These are phyloP conservation scores for Palythoa grandis DNA, from an alignment of 92 coral and sea anemone species.

Conservation along the genomic window DNA sequence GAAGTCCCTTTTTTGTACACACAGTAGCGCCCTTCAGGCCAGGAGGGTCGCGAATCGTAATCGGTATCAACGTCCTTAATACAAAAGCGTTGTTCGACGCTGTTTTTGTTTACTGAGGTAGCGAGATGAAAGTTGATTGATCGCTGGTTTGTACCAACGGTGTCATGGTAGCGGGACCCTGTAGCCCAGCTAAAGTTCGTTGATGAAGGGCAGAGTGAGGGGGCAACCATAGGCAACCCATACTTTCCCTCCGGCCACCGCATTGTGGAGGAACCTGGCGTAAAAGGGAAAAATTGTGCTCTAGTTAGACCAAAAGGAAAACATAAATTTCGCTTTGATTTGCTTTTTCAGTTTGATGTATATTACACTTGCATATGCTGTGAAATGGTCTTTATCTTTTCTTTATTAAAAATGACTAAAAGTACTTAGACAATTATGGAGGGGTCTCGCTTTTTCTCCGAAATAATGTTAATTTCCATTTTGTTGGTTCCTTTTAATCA, in stretches of 20 bases:
- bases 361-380: too few species aligned
- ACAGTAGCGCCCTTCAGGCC: conserved; percentile 60
- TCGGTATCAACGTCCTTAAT: conserved; percentile 48
- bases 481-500: too few species aligned
- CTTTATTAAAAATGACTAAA: too few species aligned
- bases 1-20: conserved; percentile 47
- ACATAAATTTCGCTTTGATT: too few species aligned
- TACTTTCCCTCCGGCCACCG: conserved; percentile 56
- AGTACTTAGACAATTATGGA: too few species aligned
- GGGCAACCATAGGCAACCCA: conserved; percentile 52
- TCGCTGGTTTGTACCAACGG: conserved; percentile 37
- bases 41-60: conserved; percentile 20
- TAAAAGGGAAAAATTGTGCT: neutral
- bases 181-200: conserved; percentile 39
- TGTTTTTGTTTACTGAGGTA: conserved; percentile 38
- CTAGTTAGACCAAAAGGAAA: neutral
- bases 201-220: conserved; percentile 53
- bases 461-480: too few species aligned
- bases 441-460: too few species aligned
- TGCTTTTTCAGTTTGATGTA: too few species aligned
- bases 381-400: too few species aligned
- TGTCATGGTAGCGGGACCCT: conserved; percentile 51
- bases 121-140: conserved; percentile 47
- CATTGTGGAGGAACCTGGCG: neutral
- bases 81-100: conserved; percentile 51